These are phyloP conservation scores for Pocillopora damicornis DNA, from an alignment of 64 coral and sea anemone species.

Conservation along the genomic window DNA sequence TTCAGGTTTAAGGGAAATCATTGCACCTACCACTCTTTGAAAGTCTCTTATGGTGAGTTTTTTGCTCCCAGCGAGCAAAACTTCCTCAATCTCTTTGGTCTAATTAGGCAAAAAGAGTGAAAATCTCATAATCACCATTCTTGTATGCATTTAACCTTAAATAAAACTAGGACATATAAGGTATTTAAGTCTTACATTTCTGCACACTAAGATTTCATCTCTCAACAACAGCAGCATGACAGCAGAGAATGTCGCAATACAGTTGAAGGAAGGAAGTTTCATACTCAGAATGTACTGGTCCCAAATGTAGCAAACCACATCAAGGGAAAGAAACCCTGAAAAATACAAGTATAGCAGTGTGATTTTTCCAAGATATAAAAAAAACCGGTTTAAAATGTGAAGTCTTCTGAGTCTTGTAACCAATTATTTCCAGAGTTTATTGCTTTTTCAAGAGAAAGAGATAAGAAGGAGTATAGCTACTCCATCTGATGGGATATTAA, in stretches of 20 bases:
- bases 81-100: slow-evolving; percentile 60
- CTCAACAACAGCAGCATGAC: slow-evolving; percentile 59
- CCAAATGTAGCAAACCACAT: slow-evolving; percentile 91
- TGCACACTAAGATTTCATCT: slow-evolving; percentile 64
- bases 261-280: slow-evolving; percentile 50
- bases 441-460: no score
- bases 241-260: slow-evolving; percentile 66
- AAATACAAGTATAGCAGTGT: background rate
- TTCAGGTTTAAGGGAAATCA: background rate
- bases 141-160: no score
- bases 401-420: no score
- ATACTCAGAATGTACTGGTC: slow-evolving; percentile 78
- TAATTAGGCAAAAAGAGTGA: background rate
- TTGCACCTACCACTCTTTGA: slow-evolving; percentile 52
- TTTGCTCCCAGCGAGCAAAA: slow-evolving; percentile 41
- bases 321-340: slow-evolving; percentile 65
- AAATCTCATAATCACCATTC: background rate
- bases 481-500: no score
- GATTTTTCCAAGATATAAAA: no score
- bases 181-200: slow-evolving; percentile 59
- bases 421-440: no score
- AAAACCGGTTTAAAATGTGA: no score
- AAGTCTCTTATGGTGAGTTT: slow-evolving; percentile 56
- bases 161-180: background rate
- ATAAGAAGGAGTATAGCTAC: no score